A percentile compares a stretch with the other conserved stretches of the same genome.
Evolutionary conservation across 92 coral and sea anemone genomes (phyloP).

Genomic region (Hydrozoanthus gracilis): DNA sequence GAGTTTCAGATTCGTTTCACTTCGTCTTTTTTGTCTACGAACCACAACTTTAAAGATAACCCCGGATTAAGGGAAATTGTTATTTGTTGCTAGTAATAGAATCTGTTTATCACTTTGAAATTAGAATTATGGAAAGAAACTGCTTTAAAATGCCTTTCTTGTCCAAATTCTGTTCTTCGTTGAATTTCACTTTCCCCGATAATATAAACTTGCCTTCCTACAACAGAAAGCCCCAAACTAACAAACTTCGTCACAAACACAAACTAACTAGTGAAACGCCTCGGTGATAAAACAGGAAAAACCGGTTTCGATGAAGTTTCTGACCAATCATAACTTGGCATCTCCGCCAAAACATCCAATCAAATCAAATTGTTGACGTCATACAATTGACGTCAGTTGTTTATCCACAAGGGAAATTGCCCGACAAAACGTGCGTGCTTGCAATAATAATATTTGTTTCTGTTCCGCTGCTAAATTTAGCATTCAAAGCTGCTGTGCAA

Average conservation of each 20-base stretch:
- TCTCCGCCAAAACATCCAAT: conserved; percentile 53
- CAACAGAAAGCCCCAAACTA: conserved; percentile 25
- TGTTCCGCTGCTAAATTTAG: not conserved
- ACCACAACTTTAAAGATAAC: not conserved
- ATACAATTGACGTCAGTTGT: conserved; percentile 58
- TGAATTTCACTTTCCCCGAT: not conserved
- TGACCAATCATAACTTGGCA: conserved; percentile 68
- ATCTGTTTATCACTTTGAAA: not conserved
- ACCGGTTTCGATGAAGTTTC: conserved; percentile 67
- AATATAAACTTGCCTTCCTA: not conserved
- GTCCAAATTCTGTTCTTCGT: not conserved
- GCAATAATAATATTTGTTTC: not conserved
- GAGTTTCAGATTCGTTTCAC: not conserved
- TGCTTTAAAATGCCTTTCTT: conserved; percentile 27
- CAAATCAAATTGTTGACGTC: conserved; percentile 45
- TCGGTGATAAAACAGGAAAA: conserved; percentile 55
- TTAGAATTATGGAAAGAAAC: conserved; percentile 4
- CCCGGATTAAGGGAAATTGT: not conserved
- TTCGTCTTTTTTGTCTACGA: not conserved
- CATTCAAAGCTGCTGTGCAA: not conserved
- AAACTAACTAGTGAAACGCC: conserved; percentile 43
- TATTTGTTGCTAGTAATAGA: not conserved
- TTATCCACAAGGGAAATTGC: conserved; percentile 11
- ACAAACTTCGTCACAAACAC: conserved; percentile 74
- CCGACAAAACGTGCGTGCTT: not conserved